phyloP scores from a whole-genome alignment of 2,888 invertebrate species.

The Cataglyphis rosenhaueri region DNA sequence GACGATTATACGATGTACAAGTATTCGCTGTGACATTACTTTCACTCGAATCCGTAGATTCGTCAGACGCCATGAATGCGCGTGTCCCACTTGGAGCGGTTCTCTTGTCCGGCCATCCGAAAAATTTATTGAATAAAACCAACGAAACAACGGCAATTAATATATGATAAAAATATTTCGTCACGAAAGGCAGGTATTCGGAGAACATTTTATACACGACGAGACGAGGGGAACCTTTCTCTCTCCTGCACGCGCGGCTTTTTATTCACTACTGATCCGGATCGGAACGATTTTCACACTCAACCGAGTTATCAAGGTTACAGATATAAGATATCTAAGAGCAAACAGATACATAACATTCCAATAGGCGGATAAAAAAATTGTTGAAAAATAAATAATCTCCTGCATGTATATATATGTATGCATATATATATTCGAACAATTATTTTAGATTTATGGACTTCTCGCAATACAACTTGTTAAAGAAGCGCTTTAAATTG shows the following conservation, averaged over 20 bases:
- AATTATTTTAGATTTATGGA: neutral
- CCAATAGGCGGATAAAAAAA: neutral
- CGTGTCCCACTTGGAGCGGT: constrained; percentile 6
- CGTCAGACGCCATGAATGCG: neutral
- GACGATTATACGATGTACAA: neutral
- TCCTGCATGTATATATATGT: neutral
- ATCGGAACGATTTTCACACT: neutral
- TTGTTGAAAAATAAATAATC: neutral
- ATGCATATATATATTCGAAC: neutral
- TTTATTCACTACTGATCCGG: constrained; percentile 1
- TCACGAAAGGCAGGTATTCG: constrained; percentile 83
- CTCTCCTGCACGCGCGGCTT: neutral
- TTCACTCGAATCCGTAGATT: constrained; percentile 51
- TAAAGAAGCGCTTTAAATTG: neutral
- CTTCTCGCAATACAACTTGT: neutral
- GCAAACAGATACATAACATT: neutral
- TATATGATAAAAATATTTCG: constrained; percentile 84
- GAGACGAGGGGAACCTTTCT: neutral
- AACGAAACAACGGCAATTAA: constrained; percentile 79
- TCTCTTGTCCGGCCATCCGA: constrained; percentile 31
- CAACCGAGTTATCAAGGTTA: neutral
- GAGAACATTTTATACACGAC: constrained; percentile 68
- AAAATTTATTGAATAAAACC: constrained; percentile 65
- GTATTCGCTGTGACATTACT: constrained; percentile 32
- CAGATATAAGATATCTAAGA: neutral